These are phyloP conservation scores for Ramazzottius varieornatus DNA, from an alignment of 2,888 invertebrate genomes.

Conservation along the genomic window DNA sequence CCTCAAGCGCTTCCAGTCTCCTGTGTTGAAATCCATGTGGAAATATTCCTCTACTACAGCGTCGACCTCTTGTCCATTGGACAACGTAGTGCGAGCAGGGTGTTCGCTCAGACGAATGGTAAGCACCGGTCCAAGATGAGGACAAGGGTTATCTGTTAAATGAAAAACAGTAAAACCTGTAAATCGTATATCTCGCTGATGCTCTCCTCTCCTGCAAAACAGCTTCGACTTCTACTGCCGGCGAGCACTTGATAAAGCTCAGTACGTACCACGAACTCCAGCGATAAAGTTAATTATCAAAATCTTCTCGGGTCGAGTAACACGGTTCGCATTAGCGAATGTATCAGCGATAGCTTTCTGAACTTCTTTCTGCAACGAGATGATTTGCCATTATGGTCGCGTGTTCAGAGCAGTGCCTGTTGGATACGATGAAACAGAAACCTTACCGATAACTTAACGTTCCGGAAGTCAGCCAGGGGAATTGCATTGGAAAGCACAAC, in stretches of 20 bases:
- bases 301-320: constrained; percentile 83
- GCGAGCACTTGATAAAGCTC: background rate
- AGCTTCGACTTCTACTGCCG: too few species aligned
- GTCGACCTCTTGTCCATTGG: constrained; percentile 48
- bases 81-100: constrained; percentile 48
- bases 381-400: too few species aligned
- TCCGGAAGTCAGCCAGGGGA: background rate
- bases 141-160: constrained; percentile 65
- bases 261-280: constrained; percentile 50
- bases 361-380: constrained; percentile 66
- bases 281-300: constrained; percentile 94
- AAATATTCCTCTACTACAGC: constrained; percentile 77
- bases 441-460: background rate
- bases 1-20: constrained; percentile 83
- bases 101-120: constrained; percentile 72
- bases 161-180: constrained; percentile 11
- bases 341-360: constrained; percentile 89
- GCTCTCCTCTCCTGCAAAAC: too few species aligned
- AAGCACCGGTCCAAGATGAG: constrained; percentile 80
- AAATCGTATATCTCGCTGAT: too few species aligned
- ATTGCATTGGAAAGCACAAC: background rate
- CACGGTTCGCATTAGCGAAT: constrained; percentile 81
- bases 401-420: too few species aligned
- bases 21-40: constrained; percentile 92
- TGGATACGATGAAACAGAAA: too few species aligned